Evolutionary conservation across 2,888 invertebrate species (phyloP).

Genomic region (Leucozona laternaria): DNA sequence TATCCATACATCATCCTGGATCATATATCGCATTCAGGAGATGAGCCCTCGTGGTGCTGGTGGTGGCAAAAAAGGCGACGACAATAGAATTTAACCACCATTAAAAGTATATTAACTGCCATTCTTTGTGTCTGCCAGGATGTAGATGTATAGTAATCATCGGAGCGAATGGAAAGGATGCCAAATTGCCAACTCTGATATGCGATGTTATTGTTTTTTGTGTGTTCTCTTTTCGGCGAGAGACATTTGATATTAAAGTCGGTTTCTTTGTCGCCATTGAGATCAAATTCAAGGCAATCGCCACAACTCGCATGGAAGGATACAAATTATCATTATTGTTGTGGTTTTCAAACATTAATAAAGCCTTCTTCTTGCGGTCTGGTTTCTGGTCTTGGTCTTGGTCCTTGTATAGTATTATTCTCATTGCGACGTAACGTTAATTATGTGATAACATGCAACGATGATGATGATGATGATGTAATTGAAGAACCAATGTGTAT

Average conservation of each 20-base stretch:
- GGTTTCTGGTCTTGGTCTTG: slow-evolving; percentile 26
- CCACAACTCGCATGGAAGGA: slow-evolving; percentile 52
- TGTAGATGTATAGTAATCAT: slow-evolving; percentile 36
- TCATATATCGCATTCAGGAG: slow-evolving; percentile 28
- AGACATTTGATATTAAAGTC: slow-evolving; percentile 48
- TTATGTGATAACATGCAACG: slow-evolving; percentile 64
- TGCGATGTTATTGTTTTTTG: slow-evolving; percentile 13
- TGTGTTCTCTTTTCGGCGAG: slow-evolving; percentile 34
- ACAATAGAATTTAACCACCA: slow-evolving; percentile 53
- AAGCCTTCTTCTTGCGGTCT: slow-evolving; percentile 59
- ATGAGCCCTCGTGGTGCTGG: not conserved
- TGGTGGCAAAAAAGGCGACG: slow-evolving; percentile 6
- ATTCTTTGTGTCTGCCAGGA: slow-evolving; percentile 57
- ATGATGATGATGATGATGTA: slow-evolving; percentile 61
- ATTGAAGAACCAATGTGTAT: slow-evolving; percentile 43
- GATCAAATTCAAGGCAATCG: slow-evolving; percentile 68
- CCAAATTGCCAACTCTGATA: not conserved
- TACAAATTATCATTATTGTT: slow-evolving; percentile 68
- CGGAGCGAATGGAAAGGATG: slow-evolving; percentile 16
- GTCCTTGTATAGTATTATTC: not conserved
- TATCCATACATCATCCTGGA: slow-evolving; percentile 41
- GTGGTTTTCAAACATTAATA: slow-evolving; percentile 45
- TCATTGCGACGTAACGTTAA: slow-evolving; percentile 42
- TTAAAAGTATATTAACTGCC: slow-evolving; percentile 73
- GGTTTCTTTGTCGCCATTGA: slow-evolving; percentile 63